Evolutionary conservation across 2,888 invertebrate species (phyloP), one percentile per base, ranked within the genome.

Genomic region (Corythucha ciliata): DNA sequence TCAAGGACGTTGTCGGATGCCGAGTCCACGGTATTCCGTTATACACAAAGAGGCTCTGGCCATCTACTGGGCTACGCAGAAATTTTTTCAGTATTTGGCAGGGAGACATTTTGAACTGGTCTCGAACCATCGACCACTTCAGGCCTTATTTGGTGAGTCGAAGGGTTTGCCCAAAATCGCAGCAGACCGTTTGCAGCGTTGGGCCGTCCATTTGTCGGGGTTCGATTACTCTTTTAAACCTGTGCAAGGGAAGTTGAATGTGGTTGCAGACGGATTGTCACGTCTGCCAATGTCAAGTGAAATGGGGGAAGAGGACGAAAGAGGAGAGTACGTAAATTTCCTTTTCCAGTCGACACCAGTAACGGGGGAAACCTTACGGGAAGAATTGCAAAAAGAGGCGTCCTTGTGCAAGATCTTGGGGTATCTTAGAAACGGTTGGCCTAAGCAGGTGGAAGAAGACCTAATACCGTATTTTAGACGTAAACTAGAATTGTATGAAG

Each of bases 71-170:
- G 63, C 60, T 1, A 59, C 64, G 4, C 59, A 58, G 25, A 63
- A 62, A 36, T 67, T 65, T 56, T 61, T 64, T 55, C 64, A 66
- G 48, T 68, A 66, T 62, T 57, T 67, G 42, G 51, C 59, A 32
- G 66, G 65, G 4, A 58, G 59, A 6, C 48, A 59, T 24, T 67
- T 67, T 58, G 58, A 54, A 2, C 46, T 66, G 4, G 45, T 49
- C 10, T 60, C 62, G 0, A 65, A 67, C 53, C 65, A 66, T 48
- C 65, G 64, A 47, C 65, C 64, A 4, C 53, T 65, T n/a, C 52
- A 60, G 45, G 60, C 61, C 1, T 36, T 63, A 4, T 63, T 64
- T 52, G 63, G 61, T 3, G 63, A 61, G 48, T 56, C 63, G 4
- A 63, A 63, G 56, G 62, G 63, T 5, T 58, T 65, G 14, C 64